A percentile compares a stretch with the other conserved stretches of the same genome.
Evolutionary conservation across 2,888 invertebrate species (phyloP).

Genomic region (Reticulitermes lucifugus): DNA sequence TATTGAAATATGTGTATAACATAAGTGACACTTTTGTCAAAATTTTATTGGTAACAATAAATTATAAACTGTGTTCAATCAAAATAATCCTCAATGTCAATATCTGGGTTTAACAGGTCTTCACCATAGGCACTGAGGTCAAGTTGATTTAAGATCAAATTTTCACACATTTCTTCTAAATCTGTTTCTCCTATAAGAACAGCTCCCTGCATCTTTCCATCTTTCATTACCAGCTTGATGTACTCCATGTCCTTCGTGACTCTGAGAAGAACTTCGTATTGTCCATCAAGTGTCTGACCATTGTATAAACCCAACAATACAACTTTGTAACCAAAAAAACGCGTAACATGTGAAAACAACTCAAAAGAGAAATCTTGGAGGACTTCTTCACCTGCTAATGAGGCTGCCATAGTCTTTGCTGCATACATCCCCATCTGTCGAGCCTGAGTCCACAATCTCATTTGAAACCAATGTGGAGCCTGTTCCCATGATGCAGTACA

Average conservation of each 20-base stretch:
- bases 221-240: slow-evolving; percentile 87
- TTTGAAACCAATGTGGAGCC: slow-evolving; percentile 90
- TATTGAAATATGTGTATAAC: neutral
- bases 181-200: slow-evolving; percentile 97
- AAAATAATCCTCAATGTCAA: slow-evolving; percentile 99
- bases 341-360: slow-evolving; percentile 95
- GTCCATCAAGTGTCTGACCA: slow-evolving; percentile 83
- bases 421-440: slow-evolving; percentile 97
- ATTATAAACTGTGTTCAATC: slow-evolving; percentile 72
- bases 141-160: slow-evolving; percentile 94
- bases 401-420: slow-evolving; percentile 87
- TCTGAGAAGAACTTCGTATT: slow-evolving; percentile 86
- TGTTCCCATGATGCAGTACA: slow-evolving; percentile 84
- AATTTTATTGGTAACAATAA: neutral
- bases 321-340: slow-evolving; percentile 93
- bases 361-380: slow-evolving; percentile 97
- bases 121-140: slow-evolving; percentile 91
- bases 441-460: slow-evolving; percentile 98
- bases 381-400: slow-evolving; percentile 71
- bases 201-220: slow-evolving; percentile 91
- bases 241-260: slow-evolving; percentile 85
- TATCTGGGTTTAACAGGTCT: slow-evolving; percentile 92
- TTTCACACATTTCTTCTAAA: slow-evolving; percentile 97
- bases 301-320: slow-evolving; percentile 93
- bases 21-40: neutral